Evolutionary conservation across 2,113 vertebrate species (phyloP), one percentile per base, ranked within the genome.

Genomic region (Chaetodon trifascialis): DNA sequence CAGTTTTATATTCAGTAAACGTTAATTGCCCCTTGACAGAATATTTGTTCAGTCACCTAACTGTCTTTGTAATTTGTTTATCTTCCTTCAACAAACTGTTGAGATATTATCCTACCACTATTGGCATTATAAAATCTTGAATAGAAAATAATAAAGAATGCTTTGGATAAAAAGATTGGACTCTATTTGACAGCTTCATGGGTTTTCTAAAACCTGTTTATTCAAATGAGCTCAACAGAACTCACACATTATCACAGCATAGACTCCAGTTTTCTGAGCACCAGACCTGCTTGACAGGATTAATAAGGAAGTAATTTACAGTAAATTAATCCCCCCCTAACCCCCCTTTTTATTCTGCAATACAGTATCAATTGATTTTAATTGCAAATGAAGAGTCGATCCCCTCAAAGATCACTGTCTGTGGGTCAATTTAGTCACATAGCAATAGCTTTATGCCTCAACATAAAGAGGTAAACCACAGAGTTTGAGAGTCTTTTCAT

Each of bases 251-350:
- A 12, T 17, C 7, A 30, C 17, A 62, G 23, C 23, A 4, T 11
- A 47, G 11, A 51, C 12, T 42, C 11, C 7, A 38, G 11, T 11
- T 7, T 2, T 46, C 8, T 8, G 8, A 42, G 0, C 30, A 63
- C 25, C 15, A 30, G 8, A 62, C 66, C 59, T 65, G 51, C 81
- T 76, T 1, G 7, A 69, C 71, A 46, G 60, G 54, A 67, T 58
- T 23, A 0, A 60, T 69, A 0, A 36, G 69, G 19, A 80, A 77
- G 55, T 77, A 8, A 40, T 2, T 30, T 52, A 21, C 23, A 36
- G 16, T 38, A 11, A 3, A 34, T 11, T 0, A 15, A 62, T 12
- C 11, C 1, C 11, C 11, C 3, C 30, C 30, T 2, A 30, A 1
- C 30, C 30, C 30, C 30, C 30, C 30, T 30, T 30, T 30, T 30